Conservation (phyloP, 2,797 vertebrate genomes). For the Chelidonichthys spinosus region DNA sequence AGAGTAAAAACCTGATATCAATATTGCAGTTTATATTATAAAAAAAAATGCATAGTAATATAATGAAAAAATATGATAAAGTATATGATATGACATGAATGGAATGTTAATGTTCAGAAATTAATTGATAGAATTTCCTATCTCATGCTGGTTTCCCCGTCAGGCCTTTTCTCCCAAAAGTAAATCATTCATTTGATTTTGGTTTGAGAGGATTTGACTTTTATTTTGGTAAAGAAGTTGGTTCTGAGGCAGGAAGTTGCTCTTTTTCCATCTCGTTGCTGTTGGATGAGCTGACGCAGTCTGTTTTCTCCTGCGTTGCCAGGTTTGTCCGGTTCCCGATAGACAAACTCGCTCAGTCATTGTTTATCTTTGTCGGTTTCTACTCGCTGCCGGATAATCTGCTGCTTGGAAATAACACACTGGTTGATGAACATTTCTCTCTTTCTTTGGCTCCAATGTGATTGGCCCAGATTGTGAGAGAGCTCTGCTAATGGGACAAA, state of each 20-base stretch:
- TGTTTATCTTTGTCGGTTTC: conserved; percentile 30
- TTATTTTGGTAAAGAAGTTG: conserved; percentile 8
- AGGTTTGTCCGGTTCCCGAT: conserved; percentile 24
- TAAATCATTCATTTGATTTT: conserved; percentile 28
- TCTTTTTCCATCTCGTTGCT: conserved; percentile 14
- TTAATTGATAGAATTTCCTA: too few relatives aligned
- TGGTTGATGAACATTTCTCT: conserved; percentile 9
- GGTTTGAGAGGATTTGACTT: neutral
- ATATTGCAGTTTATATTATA: neutral
- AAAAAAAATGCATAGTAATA: neutral
- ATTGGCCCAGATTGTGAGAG: conserved; percentile 26
- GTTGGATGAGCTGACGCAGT: conserved; percentile 13
- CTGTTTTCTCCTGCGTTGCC: conserved; percentile 24
- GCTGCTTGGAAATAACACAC: conserved; percentile 30
- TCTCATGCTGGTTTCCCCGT: conserved; percentile 1
- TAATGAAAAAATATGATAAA: neutral
- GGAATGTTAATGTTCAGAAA: neutral
- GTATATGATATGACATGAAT: neutral
- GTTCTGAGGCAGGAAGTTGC: conserved; percentile 3
- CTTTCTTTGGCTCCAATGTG: conserved; percentile 2
- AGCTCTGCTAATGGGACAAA: conserved; percentile 1
- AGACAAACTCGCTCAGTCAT: conserved; percentile 26
- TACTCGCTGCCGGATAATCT: conserved; percentile 30
- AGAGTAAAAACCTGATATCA: too few relatives aligned
- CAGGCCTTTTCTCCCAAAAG: neutral